A percentile compares a stretch with the other conserved stretches of the same genome.
phyloP scores from a whole-genome alignment of 2,888 invertebrate genomes.

The Drosophila fulvimacula region DNA sequence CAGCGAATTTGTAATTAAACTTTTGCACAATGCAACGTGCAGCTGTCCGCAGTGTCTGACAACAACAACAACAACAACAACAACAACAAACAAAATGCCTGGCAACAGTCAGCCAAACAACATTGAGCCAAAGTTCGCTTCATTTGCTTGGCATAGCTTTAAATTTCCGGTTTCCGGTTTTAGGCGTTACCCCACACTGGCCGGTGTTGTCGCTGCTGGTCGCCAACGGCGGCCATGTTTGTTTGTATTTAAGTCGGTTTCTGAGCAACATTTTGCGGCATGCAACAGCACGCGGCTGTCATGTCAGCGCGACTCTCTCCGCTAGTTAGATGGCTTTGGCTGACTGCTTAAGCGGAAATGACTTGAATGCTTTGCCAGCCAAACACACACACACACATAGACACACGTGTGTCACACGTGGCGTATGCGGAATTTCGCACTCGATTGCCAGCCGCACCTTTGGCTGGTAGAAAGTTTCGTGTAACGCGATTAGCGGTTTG shows the following conservation, averaged over 20 bases:
- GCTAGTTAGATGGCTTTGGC: slow-evolving; percentile 52
- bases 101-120: slow-evolving; percentile 63
- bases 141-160: slow-evolving; percentile 78
- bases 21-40: slow-evolving; percentile 66
- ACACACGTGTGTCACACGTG: slow-evolving; percentile 58
- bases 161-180: slow-evolving; percentile 81
- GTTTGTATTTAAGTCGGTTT: slow-evolving; percentile 80
- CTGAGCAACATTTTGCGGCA: slow-evolving; percentile 77
- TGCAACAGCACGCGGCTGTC: slow-evolving; percentile 69
- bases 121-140: slow-evolving; percentile 54
- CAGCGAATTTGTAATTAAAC: slow-evolving; percentile 76
- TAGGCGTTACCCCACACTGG: slow-evolving; percentile 31
- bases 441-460: slow-evolving; percentile 68
- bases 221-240: slow-evolving; percentile 73
- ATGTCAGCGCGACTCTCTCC: slow-evolving; percentile 49
- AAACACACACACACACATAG: slow-evolving; percentile 12
- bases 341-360: slow-evolving; percentile 80
- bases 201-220: slow-evolving; percentile 21
- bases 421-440: slow-evolving; percentile 80
- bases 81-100: slow-evolving; percentile 54
- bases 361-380: slow-evolving; percentile 75
- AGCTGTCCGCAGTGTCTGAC: slow-evolving; percentile 77
- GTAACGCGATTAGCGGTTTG: slow-evolving; percentile 80
- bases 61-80: slow-evolving; percentile 28
- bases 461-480: slow-evolving; percentile 66